A percentile compares a stretch with the other conserved stretches of the same genome.
phyloP scores from a whole-genome alignment of 2,113 vertebrate genomes.

The Sander vitreus region DNA sequence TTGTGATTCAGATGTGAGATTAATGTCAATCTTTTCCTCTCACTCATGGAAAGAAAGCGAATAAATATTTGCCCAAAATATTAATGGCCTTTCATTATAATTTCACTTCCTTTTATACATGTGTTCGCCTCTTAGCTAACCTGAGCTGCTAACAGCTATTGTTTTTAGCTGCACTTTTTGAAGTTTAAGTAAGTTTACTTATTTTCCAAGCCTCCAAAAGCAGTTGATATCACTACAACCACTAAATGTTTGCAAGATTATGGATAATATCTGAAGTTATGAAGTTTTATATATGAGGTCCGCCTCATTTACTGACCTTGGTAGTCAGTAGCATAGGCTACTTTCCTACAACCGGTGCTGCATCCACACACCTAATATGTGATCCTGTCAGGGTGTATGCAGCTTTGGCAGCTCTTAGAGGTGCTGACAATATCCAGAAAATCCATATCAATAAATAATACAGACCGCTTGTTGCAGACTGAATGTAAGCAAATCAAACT shows the following conservation, averaged over 20 bases:
- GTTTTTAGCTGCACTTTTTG: background rate
- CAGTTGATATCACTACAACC: background rate
- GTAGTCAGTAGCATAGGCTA: background rate
- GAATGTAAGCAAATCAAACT: background rate
- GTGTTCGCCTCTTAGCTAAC: background rate
- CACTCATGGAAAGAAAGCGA: background rate
- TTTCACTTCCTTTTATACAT: background rate
- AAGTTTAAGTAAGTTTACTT: background rate
- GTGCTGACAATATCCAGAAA: constrained; percentile 2
- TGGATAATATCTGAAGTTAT: background rate
- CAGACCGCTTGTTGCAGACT: background rate
- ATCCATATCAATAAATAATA: background rate
- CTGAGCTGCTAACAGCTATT: background rate
- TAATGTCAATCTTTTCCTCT: background rate
- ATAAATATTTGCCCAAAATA: background rate
- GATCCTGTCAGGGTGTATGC: background rate
- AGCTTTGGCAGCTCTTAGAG: background rate
- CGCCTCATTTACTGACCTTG: background rate
- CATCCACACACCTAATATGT: background rate
- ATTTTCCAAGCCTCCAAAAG: background rate
- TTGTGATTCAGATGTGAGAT: no score
- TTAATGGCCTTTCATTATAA: background rate
- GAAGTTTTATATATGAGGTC: background rate
- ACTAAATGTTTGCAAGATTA: background rate
- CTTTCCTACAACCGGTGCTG: background rate